Evolutionary conservation across 1,140 invertebrate genomes (phyloP), one percentile per base, ranked within the genome.

Genomic region (Chrysomallon squamiferum): DNA sequence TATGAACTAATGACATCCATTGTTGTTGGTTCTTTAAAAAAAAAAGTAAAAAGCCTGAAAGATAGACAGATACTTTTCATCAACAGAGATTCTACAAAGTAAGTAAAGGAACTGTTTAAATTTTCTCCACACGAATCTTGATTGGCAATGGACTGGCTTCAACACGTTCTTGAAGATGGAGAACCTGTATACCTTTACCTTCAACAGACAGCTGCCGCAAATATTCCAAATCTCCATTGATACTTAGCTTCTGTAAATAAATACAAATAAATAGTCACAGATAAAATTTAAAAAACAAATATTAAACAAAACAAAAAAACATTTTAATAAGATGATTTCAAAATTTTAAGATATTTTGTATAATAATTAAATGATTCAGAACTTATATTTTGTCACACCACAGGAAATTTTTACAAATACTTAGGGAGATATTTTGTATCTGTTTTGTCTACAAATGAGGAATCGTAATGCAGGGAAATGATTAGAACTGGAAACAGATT

Each of bases 161-260:
- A 15, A 69, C 60, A 20, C 59, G 49, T 18, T 76, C 74, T 58
- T 81, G 79, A 4, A 77, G 77, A 62, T 72, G 74, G 0, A 70
- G 56, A n/a, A 68, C 58, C 47, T 68, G 71, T 59, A 77, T 69
- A 33, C 68, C 65, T 18, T 62, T 49, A n/a, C 59, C 64, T 58
- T 73, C 72, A 32, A 73, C 69, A 20, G 63, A 62, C 43, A 76
- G 38, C 47, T 79, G 66, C 29, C 69, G 69, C 30, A 80, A 62
- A 65, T 79, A 77, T 13, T 82, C 77, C 43, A 80, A 59, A 54
- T 82, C 80, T 43, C 77, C 77, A 63, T 76, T 74, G 49, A 82
- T 79, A 52, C 78, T 80, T 30, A 82, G 68, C 56, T 79, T 79
- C 80, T 82, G 74, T 27, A 76, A 73, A 7, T 5, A 38, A 56